phyloP scores from a whole-genome alignment of 2,797 vertebrate species.

The Pampus argenteus region DNA sequence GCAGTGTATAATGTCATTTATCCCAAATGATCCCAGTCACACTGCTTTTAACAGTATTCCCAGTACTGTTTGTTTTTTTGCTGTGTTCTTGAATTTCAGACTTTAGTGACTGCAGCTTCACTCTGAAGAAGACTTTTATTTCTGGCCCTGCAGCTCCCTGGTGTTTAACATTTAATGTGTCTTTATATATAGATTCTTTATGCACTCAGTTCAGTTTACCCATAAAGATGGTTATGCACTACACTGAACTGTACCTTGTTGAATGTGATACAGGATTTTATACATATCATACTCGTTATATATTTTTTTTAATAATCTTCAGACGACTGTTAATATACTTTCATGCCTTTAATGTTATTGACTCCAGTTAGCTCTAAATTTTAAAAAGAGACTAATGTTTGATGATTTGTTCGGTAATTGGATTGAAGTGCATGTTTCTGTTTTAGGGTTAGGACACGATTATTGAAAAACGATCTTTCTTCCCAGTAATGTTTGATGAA shows the following conservation, averaged over 20 bases:
- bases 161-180: slow-evolving; percentile 56
- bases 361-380: background rate
- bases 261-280: background rate
- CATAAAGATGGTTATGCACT: slow-evolving; percentile 16
- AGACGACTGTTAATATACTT: background rate
- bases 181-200: slow-evolving; percentile 48
- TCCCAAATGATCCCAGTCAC: slow-evolving; percentile 28
- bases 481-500: slow-evolving; percentile 18
- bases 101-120: slow-evolving; percentile 17
- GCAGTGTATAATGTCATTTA: slow-evolving; percentile 15
- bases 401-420: background rate
- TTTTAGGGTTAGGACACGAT: background rate
- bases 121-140: slow-evolving; percentile 11
- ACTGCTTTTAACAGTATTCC: slow-evolving; percentile 28
- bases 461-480: slow-evolving; percentile 18
- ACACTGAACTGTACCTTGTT: slow-evolving; percentile 8
- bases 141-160: slow-evolving; percentile 25
- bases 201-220: slow-evolving; percentile 10
- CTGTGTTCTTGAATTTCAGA: slow-evolving; percentile 17
- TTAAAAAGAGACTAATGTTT: background rate
- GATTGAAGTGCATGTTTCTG: background rate
- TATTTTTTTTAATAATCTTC: background rate
- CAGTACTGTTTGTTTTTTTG: slow-evolving; percentile 15
- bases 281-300: too few relatives aligned
- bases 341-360: background rate